phyloP scores from a whole-genome alignment of 2,113 vertebrate genomes.

The Rafetus swinhoei region DNA sequence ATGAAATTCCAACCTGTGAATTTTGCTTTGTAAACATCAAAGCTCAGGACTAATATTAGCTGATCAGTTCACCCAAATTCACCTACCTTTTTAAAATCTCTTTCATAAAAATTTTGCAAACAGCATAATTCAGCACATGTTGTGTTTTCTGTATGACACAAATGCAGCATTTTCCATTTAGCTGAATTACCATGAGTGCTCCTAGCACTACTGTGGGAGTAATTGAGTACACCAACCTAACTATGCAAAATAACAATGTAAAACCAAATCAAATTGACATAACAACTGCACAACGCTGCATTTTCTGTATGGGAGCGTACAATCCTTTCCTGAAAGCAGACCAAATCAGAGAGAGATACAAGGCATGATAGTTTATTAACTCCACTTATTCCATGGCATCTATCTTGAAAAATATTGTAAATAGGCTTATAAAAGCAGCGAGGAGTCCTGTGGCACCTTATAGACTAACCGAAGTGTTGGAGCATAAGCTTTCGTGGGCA shows the following conservation, averaged over 20 bases:
- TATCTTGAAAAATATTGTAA: neutral
- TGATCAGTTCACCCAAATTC: neutral
- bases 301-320: neutral
- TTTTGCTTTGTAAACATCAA: neutral
- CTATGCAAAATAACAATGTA: neutral
- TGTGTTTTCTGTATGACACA: neutral
- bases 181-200: neutral
- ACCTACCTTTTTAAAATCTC: neutral
- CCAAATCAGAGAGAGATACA: neutral
- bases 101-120: neutral
- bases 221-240: slow-evolving; percentile 15
- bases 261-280: slow-evolving; percentile 1
- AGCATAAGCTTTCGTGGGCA: no score
- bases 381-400: neutral
- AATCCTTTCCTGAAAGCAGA: neutral
- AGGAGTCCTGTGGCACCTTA: no score
- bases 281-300: neutral
- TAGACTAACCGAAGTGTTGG: no score
- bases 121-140: neutral
- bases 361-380: neutral
- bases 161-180: slow-evolving; percentile 11
- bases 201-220: slow-evolving; percentile 27
- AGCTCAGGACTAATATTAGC: neutral
- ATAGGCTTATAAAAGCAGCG: neutral
- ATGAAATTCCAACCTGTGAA: neutral